phyloP scores from a whole-genome alignment of 2,113 vertebrate genomes.

The Serilophus lunatus region DNA sequence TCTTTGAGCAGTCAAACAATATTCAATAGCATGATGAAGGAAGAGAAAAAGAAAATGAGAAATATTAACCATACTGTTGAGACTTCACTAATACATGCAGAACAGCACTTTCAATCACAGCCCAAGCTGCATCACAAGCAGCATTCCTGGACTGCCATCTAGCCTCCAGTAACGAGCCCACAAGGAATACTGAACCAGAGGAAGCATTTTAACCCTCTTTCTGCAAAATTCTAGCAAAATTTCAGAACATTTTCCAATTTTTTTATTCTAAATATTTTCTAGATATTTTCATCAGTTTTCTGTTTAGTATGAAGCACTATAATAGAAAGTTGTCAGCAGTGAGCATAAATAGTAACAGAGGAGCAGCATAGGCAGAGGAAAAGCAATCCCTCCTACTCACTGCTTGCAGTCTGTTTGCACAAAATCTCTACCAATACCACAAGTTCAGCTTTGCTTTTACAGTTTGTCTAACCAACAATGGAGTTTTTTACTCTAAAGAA shows the following conservation, averaged over 20 bases:
- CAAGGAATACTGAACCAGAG: neutral
- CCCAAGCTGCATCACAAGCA: neutral
- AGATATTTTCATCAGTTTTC: neutral
- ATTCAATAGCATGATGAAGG: neutral
- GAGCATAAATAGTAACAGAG: neutral
- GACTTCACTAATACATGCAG: neutral
- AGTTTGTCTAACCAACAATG: neutral
- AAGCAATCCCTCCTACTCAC: neutral
- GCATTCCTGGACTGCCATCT: constrained; percentile 30
- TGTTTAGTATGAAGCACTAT: neutral
- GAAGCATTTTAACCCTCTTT: neutral
- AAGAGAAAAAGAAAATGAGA: neutral
- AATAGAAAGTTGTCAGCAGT: neutral
- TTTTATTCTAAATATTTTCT: neutral
- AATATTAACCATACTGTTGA: neutral
- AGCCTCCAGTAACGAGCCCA: neutral
- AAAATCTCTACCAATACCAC: neutral
- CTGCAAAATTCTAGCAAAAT: neutral
- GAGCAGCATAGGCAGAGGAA: neutral
- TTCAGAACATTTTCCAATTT: neutral
- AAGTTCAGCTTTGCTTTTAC: neutral
- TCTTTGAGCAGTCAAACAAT: neutral
- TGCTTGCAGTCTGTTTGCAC: neutral
- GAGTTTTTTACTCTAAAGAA: neutral
- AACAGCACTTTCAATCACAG: neutral